Base-by-base conservation (phyloP, 2,797 vertebrate species). In the Pseudopleuronectes americanus region DNA sequence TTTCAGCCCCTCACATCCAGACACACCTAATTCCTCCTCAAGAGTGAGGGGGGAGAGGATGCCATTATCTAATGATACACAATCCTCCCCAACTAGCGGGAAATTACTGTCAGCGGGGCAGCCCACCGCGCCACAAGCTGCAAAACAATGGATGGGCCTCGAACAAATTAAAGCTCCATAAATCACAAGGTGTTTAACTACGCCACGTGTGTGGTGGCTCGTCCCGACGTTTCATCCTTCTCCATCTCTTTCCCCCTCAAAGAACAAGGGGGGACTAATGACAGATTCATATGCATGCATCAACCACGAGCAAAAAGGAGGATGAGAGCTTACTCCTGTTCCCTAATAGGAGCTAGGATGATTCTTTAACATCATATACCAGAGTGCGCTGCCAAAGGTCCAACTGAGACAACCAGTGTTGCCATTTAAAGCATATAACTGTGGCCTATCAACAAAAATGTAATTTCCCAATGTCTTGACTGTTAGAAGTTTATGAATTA, bases 111-210 rank as follows among this genome's bases (percentile, higher is more conserved):
- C 92, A 93, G 92, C 87, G 59, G 88, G 92, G 75, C 69, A 66
- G 68, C 81, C 72, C 63, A 60, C 73, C 19, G 48, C 86, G 84
- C 85, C 24, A 23, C 84, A 74, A 89, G 87, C 78, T 59, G 10
- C 86, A 84, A 88, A 89, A 92, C 87, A 90, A 91, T 83, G 80
- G 80, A 91, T 86, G 87, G 78, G 73, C 69, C 68, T 75, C 80
- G 22, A 84, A 86, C 81, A 86, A 93, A 93, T 93, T 92, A 93
- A 92, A 92, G 81, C 75, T 76, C 88, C 83, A 93, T 93, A 91
- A 94, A 92, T 92, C 91, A 92, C 87, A 70, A 83, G 74, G 86
- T 84, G 77, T 93, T 92, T 91, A 92, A 92, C 81, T 78, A 79
- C 21, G 55, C 64, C 43, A 43, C 31, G 19, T 12, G 28, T 41